These are phyloP conservation scores for Plebejus argus DNA, from an alignment of 2,888 invertebrate genomes.

Conservation along the genomic window DNA sequence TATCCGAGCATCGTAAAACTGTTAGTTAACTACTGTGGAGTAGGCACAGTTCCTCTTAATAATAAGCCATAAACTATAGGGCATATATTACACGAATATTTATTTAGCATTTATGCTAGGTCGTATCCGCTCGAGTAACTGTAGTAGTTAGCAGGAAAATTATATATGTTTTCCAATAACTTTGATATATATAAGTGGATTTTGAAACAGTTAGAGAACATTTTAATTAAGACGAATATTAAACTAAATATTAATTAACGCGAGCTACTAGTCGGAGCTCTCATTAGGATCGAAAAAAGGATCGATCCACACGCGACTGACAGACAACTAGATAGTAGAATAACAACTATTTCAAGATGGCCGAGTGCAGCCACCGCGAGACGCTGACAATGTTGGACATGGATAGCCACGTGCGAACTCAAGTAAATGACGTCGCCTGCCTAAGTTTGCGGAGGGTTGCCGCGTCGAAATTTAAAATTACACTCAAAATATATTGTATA, in stretches of 20 bases:
- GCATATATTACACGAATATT: conserved; percentile 1
- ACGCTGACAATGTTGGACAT: conserved; percentile 60
- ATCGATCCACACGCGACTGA: conserved; percentile 37
- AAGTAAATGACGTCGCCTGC: conserved; percentile 44
- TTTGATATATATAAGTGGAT: neutral
- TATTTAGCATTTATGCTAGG: neutral
- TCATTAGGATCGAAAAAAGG: conserved; percentile 35
- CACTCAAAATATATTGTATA: neutral
- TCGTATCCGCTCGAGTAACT: neutral
- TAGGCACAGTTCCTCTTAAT: neutral
- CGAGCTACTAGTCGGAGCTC: neutral
- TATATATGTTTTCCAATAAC: neutral
- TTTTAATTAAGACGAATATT: neutral
- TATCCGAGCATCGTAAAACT: neutral
- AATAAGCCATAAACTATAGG: conserved; percentile 5
- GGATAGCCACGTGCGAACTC: conserved; percentile 60
- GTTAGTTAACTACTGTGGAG: neutral
- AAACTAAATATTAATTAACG: neutral
- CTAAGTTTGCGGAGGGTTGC: conserved; percentile 37
- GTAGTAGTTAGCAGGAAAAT: neutral
- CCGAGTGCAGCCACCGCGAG: conserved; percentile 55
- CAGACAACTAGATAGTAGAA: conserved; percentile 50
- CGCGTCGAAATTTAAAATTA: neutral
- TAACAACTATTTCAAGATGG: conserved; percentile 69
- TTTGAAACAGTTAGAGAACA: neutral